Conservation (phyloP, 2,113 vertebrate species). For the Paedocypris sp. region DNA sequence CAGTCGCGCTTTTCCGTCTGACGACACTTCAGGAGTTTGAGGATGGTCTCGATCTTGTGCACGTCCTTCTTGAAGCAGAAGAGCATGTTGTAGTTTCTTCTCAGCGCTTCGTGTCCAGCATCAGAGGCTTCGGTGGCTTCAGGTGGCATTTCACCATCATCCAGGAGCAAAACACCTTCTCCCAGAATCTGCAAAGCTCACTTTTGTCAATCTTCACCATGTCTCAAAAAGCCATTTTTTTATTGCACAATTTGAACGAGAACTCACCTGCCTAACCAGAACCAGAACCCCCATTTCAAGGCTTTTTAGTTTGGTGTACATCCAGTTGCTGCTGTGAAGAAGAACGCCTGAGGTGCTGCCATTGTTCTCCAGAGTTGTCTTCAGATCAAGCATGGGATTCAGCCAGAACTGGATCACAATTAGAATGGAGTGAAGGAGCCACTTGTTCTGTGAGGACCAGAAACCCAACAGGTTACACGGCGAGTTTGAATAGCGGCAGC, state of each 20-base stretch:
- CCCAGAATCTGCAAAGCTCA: constrained; percentile 25
- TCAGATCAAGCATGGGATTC: constrained; percentile 29
- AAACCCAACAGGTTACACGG: not conserved
- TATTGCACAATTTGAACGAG: no score
- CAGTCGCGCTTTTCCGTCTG: constrained; percentile 24
- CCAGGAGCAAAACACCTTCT: constrained; percentile 5
- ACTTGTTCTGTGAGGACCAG: constrained; percentile 34
- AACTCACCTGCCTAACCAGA: constrained; percentile 31
- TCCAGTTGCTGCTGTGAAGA: constrained; percentile 33
- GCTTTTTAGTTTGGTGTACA: constrained; percentile 31
- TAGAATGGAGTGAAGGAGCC: constrained; percentile 37
- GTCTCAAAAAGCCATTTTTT: no score
- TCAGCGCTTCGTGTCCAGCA: constrained; percentile 11
- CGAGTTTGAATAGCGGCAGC: not conserved
- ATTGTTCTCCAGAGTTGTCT: constrained; percentile 32
- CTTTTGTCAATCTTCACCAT: no score
- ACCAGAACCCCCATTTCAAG: constrained; percentile 36
- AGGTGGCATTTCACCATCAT: not conserved
- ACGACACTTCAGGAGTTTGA: constrained; percentile 38
- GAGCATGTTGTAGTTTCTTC: constrained; percentile 33
- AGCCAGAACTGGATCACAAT: constrained; percentile 38
- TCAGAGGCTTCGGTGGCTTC: not conserved
- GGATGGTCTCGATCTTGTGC: constrained; percentile 43
- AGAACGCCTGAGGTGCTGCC: constrained; percentile 28
- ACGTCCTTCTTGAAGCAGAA: constrained; percentile 41